A percentile compares a stretch with the other conserved stretches of the same genome.
These are phyloP conservation scores for Scolanthus callimorphus DNA, from an alignment of 92 coral and sea anemone genomes.

Conservation along the genomic window DNA sequence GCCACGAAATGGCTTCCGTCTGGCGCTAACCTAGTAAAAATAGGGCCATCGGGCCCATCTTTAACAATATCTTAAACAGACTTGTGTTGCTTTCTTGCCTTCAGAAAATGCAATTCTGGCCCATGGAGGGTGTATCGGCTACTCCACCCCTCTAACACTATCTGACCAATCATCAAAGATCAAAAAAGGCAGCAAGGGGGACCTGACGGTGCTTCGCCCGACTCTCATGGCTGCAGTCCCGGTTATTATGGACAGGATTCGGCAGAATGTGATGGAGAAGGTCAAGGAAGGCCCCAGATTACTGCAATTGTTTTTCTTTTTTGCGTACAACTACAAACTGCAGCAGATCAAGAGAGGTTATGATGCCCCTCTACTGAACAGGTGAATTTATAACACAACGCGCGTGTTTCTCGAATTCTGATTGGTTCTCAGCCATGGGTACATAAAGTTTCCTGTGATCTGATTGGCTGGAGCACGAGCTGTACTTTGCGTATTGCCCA, in stretches of 20 bases:
- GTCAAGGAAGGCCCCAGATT: constrained; percentile 92
- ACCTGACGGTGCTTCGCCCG: constrained; percentile 82
- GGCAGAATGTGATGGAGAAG: constrained; percentile 92
- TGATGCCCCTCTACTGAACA: constrained; percentile 92
- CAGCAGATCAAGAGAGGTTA: constrained; percentile 89
- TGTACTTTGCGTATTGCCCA: too few species aligned
- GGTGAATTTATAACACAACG: constrained; percentile 48
- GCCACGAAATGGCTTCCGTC: too few species aligned
- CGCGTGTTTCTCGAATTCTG: too few species aligned
- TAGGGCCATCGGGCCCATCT: too few species aligned
- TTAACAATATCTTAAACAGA: too few species aligned
- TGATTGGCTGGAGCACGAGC: too few species aligned
- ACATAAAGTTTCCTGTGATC: too few species aligned
- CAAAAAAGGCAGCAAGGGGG: constrained; percentile 97
- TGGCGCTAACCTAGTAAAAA: too few species aligned
- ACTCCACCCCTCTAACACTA: constrained; percentile 87
- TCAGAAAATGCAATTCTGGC: constrained; percentile 78
- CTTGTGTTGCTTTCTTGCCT: too few species aligned
- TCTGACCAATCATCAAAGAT: constrained; percentile 97
- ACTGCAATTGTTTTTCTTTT: constrained; percentile 77
- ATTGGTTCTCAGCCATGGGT: too few species aligned
- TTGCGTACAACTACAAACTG: constrained; percentile 92
- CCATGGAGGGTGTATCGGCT: constrained; percentile 87
- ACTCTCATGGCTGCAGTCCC: constrained; percentile 98
- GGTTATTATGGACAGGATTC: constrained; percentile 93